These are phyloP conservation scores for Muscina levida DNA, from an alignment of 2,888 invertebrate species.

Conservation along the genomic window DNA sequence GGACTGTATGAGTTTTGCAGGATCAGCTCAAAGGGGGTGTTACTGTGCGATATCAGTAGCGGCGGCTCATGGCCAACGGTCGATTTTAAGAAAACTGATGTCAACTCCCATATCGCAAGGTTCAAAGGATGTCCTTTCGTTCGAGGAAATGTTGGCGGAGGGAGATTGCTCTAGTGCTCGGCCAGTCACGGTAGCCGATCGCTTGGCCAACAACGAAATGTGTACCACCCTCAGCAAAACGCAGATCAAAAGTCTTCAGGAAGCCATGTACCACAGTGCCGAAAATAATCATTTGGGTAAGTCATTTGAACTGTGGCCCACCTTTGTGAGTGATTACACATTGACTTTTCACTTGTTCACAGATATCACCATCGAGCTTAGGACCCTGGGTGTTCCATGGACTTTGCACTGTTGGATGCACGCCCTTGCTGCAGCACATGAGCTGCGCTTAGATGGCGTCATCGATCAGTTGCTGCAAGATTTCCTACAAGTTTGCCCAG, in stretches of 20 bases:
- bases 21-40: conserved; percentile 91
- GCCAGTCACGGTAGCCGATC: conserved; percentile 73
- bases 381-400: conserved; percentile 93
- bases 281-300: conserved; percentile 93
- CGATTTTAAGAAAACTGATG: conserved; percentile 88
- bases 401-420: conserved; percentile 96
- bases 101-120: conserved; percentile 86
- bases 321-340: conserved; percentile 36
- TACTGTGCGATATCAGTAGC: conserved; percentile 94
- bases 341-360: conserved; percentile 54
- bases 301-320: too few species aligned
- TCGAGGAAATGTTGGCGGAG: conserved; percentile 95
- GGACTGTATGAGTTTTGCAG: conserved; percentile 91
- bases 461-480: conserved; percentile 94
- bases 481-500: conserved; percentile 93
- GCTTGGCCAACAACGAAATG: conserved; percentile 55
- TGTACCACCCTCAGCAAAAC: conserved; percentile 84
- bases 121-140: conserved; percentile 88
- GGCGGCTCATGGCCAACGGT: conserved; percentile 92
- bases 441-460: conserved; percentile 89
- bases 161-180: conserved; percentile 81
- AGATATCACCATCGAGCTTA: conserved; percentile 93
- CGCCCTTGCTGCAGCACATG: conserved; percentile 92
- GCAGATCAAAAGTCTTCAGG: conserved; percentile 91
- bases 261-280: conserved; percentile 96